Evolutionary conservation across 2,888 invertebrate genomes (phyloP).

Genomic region (Rhingia campestris): DNA sequence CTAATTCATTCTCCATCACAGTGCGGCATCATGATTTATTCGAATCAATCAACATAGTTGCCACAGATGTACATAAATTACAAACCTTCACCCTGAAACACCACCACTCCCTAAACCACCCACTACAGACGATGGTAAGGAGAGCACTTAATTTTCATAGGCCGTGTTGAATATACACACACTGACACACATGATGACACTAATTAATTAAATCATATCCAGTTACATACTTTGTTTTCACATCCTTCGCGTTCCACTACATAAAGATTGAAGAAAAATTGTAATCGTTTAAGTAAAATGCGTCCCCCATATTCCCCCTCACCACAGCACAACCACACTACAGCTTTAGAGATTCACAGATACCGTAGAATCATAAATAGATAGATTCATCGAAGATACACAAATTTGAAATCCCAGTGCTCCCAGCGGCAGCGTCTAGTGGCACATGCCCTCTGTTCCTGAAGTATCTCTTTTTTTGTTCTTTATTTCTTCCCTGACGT

Average conservation of each 20-base stretch:
- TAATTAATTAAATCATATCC: constrained; percentile 73
- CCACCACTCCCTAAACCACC: background rate
- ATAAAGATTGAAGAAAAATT: constrained; percentile 27
- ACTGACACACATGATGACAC: constrained; percentile 67
- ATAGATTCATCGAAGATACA: constrained; percentile 42
- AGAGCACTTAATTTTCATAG: constrained; percentile 57
- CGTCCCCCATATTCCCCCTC: background rate
- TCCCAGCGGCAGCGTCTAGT: constrained; percentile 1
- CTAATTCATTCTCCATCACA: constrained; percentile 66
- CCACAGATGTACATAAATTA: constrained; percentile 72
- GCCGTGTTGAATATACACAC: constrained; percentile 38
- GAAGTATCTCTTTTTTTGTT: background rate
- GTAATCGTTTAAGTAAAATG: background rate
- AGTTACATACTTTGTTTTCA: constrained; percentile 44
- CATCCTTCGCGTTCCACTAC: background rate
- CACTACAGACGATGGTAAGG: background rate
- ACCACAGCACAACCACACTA: background rate
- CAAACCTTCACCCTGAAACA: background rate
- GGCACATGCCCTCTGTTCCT: constrained; percentile 19
- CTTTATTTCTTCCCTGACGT: constrained; percentile 47
- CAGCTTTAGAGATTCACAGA: constrained; percentile 19
- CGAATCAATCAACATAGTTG: constrained; percentile 74
- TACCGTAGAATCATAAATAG: constrained; percentile 20
- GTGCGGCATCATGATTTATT: constrained; percentile 72
- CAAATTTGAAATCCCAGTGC: constrained; percentile 2